A percentile compares a stretch with the other conserved stretches of the same genome.
These are phyloP conservation scores for Achlya flavicornis DNA, from an alignment of 2,888 invertebrate genomes.

Conservation along the genomic window DNA sequence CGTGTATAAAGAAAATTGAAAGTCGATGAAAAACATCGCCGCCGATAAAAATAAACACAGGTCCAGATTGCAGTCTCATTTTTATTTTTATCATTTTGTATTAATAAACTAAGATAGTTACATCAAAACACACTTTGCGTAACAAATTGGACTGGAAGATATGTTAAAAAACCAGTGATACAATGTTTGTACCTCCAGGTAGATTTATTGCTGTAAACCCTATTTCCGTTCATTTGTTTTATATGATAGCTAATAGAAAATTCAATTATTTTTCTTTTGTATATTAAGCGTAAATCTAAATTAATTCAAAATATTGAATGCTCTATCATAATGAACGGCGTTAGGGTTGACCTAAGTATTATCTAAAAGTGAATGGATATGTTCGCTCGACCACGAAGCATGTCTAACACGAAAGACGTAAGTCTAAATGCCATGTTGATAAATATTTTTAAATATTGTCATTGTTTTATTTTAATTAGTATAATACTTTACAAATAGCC, in stretches of 20 bases:
- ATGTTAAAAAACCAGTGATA: slow-evolving; percentile 66
- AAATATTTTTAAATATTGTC: slow-evolving; percentile 80
- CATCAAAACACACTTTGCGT: slow-evolving; percentile 80
- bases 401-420: slow-evolving; percentile 74
- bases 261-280: slow-evolving; percentile 3
- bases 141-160: slow-evolving; percentile 79
- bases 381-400: slow-evolving; percentile 67
- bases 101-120: slow-evolving; percentile 74
- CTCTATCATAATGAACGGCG: slow-evolving; percentile 52
- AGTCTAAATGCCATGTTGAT: slow-evolving; percentile 75
- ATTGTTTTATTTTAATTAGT: slow-evolving; percentile 77
- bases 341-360: slow-evolving; percentile 54
- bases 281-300: slow-evolving; percentile 16
- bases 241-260: slow-evolving; percentile 17
- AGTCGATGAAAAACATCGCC: slow-evolving; percentile 11
- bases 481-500: slow-evolving; percentile 74
- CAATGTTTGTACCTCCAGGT: slow-evolving; percentile 54
- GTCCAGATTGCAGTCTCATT: slow-evolving; percentile 78
- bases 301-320: not conserved
- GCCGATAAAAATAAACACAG: slow-evolving; percentile 45
- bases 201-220: slow-evolving; percentile 48
- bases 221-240: slow-evolving; percentile 34
- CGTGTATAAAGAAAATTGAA: too few relatives aligned
- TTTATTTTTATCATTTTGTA: slow-evolving; percentile 71
- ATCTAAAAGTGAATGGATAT: slow-evolving; percentile 60